phyloP scores from a whole-genome alignment of 2,888 invertebrate species.

The Chymomyza caudatula region DNA sequence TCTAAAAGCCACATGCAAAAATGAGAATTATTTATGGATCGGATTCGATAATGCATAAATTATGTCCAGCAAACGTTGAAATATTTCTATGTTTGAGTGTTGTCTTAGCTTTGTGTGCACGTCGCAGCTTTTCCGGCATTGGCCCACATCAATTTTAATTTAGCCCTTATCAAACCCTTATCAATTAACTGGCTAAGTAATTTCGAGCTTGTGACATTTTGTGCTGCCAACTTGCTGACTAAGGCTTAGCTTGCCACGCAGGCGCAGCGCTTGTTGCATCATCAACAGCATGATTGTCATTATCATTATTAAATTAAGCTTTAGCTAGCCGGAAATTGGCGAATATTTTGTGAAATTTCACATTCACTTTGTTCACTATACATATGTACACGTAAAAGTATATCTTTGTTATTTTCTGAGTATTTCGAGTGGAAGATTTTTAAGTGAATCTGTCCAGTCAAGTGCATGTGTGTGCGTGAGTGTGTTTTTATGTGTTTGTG shows the following conservation, averaged over 20 bases:
- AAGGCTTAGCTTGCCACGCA: conserved; percentile 21
- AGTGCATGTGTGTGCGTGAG: background rate
- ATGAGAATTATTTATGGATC: conserved; percentile 53
- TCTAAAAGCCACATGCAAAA: conserved; percentile 5
- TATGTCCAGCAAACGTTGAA: conserved; percentile 18
- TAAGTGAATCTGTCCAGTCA: background rate
- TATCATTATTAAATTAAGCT: background rate
- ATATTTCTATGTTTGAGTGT: background rate
- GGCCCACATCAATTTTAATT: conserved; percentile 40
- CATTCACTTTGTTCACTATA: background rate
- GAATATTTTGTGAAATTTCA: background rate
- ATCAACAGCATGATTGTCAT: background rate
- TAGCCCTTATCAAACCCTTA: conserved; percentile 34
- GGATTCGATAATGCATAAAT: conserved; percentile 50
- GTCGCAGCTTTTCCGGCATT: background rate
- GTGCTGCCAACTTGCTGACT: background rate
- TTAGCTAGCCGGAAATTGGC: background rate
- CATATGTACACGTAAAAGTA: background rate
- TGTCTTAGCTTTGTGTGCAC: background rate
- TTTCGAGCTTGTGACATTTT: conserved; percentile 11
- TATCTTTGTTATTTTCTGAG: too few relatives aligned
- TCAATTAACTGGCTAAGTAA: conserved; percentile 30
- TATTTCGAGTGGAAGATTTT: background rate
- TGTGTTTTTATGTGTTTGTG: background rate
- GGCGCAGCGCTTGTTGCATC: conserved; percentile 3